Percentiles rank a stretch among this genome's conserved stretches.
phyloP scores from a whole-genome alignment of 2,797 vertebrate species.

The Ctenopoma multispine region DNA sequence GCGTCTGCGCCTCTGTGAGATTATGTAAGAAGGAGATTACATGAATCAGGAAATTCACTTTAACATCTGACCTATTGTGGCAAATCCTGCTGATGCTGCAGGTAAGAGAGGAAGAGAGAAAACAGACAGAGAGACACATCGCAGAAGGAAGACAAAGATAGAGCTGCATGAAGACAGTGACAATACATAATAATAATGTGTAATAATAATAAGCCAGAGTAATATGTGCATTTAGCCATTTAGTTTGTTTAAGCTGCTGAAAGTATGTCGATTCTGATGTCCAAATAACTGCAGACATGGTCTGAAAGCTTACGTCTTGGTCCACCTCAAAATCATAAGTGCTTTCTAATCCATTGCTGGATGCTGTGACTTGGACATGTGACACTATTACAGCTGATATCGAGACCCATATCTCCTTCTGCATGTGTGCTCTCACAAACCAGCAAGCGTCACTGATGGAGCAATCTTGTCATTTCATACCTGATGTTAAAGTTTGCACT shows the following conservation, averaged over 20 bases:
- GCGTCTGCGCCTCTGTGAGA: constrained; percentile 31
- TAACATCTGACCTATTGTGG: constrained; percentile 62
- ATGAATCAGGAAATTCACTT: constrained; percentile 58
- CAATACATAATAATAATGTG: not conserved
- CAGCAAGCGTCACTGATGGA: too few relatives aligned
- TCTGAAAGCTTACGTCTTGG: not conserved
- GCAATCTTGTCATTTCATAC: too few relatives aligned
- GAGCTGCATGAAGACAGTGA: not conserved
- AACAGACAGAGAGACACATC: not conserved
- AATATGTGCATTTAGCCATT: not conserved
- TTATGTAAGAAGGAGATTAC: constrained; percentile 60
- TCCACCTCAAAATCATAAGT: not conserved
- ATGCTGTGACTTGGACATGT: not conserved
- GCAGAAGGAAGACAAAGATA: not conserved
- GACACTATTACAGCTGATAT: not conserved
- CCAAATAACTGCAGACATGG: too few relatives aligned
- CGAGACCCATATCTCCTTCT: too few relatives aligned
- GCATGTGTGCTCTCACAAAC: not conserved
- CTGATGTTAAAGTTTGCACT: too few relatives aligned
- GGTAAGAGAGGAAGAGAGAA: constrained; percentile 19
- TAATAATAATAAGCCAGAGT: too few relatives aligned
- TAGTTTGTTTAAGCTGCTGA: not conserved
- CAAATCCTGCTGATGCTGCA: constrained; percentile 60
- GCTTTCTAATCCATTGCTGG: not conserved
- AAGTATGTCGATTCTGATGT: too few relatives aligned